Evolutionary conservation across 2,888 invertebrate genomes (phyloP), one percentile per base, ranked within the genome.

Genomic region (Netelia inedita): DNA sequence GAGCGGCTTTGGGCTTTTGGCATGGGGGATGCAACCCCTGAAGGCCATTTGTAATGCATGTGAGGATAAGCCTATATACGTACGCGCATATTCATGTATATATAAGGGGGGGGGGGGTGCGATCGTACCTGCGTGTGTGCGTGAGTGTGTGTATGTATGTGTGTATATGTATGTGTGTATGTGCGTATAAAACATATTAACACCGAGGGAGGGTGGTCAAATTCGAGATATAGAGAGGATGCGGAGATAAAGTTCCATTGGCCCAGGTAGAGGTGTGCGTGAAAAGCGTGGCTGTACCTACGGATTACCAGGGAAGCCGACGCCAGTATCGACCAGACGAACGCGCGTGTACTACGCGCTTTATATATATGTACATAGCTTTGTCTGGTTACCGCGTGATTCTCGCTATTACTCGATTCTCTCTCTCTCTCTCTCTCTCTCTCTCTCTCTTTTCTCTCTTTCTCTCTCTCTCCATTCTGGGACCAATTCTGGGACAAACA

Each of bases 241-340:
- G 71, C 59, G 35, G 73, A 79, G 65, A 71, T 74, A 79, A 82
- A 85, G 79, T 82, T 85, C 80, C 53, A 73, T 74, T 76, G 65
- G 80, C 78, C 76, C 76, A 69, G 82, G 55, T 53, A 79, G 59
- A 75, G 79, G 85, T 82, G 85, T 82, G 66, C 79, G 85, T 74
- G 71, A 66, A 85, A 80, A 83, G 80, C 82, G 28, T 35, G 35
- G 35, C 81, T 79, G 53, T 85, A 78, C 57, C 79, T 85, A 87
- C 79, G 83, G 89, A 87, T 89, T 88, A 88, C 87, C 87, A 90
- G 89, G 86, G 83, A 83, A 89, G 89, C 88, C 90, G 90, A 89
- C 91, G 90, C 85, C 86, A 87, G 88, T 92, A 92, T 92, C 92
- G 92, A 92, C 91, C 91, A 88, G 90, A 68, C 88, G 86, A 89